These are phyloP conservation scores for Zoanthus sansibaricus DNA, from an alignment of 92 coral and sea anemone species.

Conservation along the genomic window DNA sequence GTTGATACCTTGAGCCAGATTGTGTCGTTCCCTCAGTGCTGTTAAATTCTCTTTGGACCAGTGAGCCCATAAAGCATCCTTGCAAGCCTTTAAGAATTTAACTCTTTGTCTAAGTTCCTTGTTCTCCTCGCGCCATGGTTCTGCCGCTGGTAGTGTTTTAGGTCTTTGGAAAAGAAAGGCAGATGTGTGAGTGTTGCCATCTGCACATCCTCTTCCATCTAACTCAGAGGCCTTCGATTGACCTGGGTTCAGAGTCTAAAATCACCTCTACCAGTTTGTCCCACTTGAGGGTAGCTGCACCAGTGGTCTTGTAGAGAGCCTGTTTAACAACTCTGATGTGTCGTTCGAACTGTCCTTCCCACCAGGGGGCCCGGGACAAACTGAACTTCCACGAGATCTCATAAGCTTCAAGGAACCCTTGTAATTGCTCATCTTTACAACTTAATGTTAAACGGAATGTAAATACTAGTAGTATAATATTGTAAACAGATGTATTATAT, in stretches of 20 bases:
- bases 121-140: constrained; percentile 44
- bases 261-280: constrained; percentile 54
- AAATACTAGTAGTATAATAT: too few relatives aligned
- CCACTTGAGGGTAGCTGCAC: constrained; percentile 61
- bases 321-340: constrained; percentile 55
- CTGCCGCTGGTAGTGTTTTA: constrained; percentile 42
- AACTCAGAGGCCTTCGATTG: constrained; percentile 61
- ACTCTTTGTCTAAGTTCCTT: constrained; percentile 45
- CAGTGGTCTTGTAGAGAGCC: constrained; percentile 53
- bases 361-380: constrained; percentile 62
- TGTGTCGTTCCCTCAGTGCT: constrained; percentile 58
- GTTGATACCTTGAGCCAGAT: constrained; percentile 46
- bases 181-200: constrained; percentile 52
- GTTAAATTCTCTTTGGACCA: constrained; percentile 50
- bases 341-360: constrained; percentile 66
- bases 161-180: constrained; percentile 53
- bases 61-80: constrained; percentile 57
- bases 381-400: constrained; percentile 63
- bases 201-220: constrained; percentile 65
- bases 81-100: constrained; percentile 54
- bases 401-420: constrained; percentile 63
- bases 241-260: constrained; percentile 61
- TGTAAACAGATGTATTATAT: not conserved
- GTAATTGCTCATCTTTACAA: constrained; percentile 40
- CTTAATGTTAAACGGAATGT: too few relatives aligned